These are phyloP conservation scores for Cyclargus thomasi DNA, from an alignment of 1,140 invertebrate genomes.

Conservation along the genomic window DNA sequence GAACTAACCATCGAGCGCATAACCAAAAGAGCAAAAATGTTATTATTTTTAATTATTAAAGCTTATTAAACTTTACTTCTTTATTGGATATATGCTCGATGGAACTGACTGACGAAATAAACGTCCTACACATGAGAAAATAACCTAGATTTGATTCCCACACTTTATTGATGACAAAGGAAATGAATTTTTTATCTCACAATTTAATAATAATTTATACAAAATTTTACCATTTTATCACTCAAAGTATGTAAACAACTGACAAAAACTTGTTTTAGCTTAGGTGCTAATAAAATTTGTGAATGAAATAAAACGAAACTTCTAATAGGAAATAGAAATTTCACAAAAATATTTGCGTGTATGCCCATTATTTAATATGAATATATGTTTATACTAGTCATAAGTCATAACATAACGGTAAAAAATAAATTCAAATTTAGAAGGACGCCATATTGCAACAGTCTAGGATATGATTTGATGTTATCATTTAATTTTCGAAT, in stretches of 20 bases:
- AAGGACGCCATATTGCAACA: slow-evolving; percentile 12
- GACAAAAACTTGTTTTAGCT: not conserved
- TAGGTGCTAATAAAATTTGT: too few relatives aligned
- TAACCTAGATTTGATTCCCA: not conserved
- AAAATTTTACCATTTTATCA: not conserved
- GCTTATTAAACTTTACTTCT: too few relatives aligned
- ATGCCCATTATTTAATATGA: too few relatives aligned
- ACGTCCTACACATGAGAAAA: too few relatives aligned
- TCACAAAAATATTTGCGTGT: not conserved
- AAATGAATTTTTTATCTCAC: not conserved
- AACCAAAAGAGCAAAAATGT: too few relatives aligned
- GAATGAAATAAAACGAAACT: not conserved
- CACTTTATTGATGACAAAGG: not conserved
- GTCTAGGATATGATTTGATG: slow-evolving; percentile 6
- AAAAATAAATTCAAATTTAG: not conserved
- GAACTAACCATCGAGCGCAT: too few relatives aligned
- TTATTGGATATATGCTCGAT: too few relatives aligned
- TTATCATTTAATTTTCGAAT: slow-evolving; percentile 11
- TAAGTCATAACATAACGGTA: not conserved
- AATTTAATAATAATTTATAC: not conserved
- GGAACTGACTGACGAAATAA: too few relatives aligned
- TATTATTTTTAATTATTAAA: too few relatives aligned
- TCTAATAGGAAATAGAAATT: not conserved
- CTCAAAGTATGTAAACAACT: not conserved
- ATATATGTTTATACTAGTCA: not conserved